phyloP scores from a whole-genome alignment of 2,797 vertebrate species.

The Cephalopachus bancanus region DNA sequence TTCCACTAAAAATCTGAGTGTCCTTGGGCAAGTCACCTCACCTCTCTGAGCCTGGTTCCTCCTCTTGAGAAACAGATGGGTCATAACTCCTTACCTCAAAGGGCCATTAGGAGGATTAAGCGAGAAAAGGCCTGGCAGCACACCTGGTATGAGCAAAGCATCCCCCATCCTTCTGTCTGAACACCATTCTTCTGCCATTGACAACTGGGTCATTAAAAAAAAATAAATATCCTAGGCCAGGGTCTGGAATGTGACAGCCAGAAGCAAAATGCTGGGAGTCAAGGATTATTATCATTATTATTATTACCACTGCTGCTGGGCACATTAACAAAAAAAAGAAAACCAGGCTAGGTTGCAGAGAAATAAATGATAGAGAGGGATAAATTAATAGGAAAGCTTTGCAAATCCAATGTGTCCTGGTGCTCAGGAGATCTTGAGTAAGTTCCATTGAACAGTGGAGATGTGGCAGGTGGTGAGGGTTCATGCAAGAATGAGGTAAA shows the following conservation, averaged over 20 bases:
- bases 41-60: background rate
- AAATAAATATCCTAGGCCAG: background rate
- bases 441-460: background rate
- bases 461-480: background rate
- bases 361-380: constrained; percentile 67
- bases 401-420: constrained; percentile 5
- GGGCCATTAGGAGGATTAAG: background rate
- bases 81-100: background rate
- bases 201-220: background rate
- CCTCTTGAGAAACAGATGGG: background rate
- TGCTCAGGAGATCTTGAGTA: background rate
- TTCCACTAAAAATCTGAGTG: background rate
- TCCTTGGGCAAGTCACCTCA: background rate
- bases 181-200: background rate
- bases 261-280: background rate
- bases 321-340: background rate
- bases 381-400: constrained; percentile 51
- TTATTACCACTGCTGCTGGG: background rate
- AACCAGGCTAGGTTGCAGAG: background rate
- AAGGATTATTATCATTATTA: background rate
- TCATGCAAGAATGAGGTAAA: rapidly evolving
- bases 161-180: rapidly evolving
- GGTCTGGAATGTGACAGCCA: background rate
- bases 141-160: rapidly evolving
- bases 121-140: background rate